Conservation (phyloP, 2,888 invertebrate species). For the Sceliomorpha sp. region DNA sequence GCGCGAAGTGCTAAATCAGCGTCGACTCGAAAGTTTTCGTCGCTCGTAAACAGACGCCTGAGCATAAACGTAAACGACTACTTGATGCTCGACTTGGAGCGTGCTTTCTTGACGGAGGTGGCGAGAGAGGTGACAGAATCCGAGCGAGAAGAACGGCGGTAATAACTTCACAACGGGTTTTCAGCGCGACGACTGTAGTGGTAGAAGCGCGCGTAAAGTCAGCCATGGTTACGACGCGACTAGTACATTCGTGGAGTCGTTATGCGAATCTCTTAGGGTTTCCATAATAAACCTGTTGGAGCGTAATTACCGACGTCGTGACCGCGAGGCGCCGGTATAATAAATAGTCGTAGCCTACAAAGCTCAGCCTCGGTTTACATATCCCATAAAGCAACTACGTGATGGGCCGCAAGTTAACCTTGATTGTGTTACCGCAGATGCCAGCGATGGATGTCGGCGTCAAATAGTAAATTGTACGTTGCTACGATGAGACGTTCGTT, state of each 20-base stretch:
- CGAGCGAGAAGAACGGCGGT: background rate
- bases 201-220: slow-evolving; percentile 20
- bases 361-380: slow-evolving; percentile 14
- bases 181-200: no score
- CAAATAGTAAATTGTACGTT: no score
- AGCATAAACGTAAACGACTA: slow-evolving; percentile 30
- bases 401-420: slow-evolving; percentile 29
- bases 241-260: slow-evolving; percentile 9
- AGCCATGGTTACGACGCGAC: slow-evolving; percentile 22
- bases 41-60: slow-evolving; percentile 6
- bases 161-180: no score
- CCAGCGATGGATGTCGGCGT: no score
- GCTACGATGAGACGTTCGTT: no score
- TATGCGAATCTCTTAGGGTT: slow-evolving; percentile 11
- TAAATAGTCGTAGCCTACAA: slow-evolving; percentile 34
- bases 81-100: slow-evolving; percentile 3
- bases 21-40: slow-evolving; percentile 18
- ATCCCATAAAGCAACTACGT: slow-evolving; percentile 19
- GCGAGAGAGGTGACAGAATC: slow-evolving; percentile 6
- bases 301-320: slow-evolving; percentile 26
- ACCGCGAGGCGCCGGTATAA: slow-evolving; percentile 16
- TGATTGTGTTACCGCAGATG: slow-evolving; percentile 16
- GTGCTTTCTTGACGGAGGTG: no score
- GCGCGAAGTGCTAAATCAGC: slow-evolving; percentile 4
- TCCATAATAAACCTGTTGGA: slow-evolving; percentile 39